A percentile compares a stretch with the other conserved stretches of the same genome.
Conservation (phyloP, 2,797 vertebrate genomes). For the Rhinella marina region DNA sequence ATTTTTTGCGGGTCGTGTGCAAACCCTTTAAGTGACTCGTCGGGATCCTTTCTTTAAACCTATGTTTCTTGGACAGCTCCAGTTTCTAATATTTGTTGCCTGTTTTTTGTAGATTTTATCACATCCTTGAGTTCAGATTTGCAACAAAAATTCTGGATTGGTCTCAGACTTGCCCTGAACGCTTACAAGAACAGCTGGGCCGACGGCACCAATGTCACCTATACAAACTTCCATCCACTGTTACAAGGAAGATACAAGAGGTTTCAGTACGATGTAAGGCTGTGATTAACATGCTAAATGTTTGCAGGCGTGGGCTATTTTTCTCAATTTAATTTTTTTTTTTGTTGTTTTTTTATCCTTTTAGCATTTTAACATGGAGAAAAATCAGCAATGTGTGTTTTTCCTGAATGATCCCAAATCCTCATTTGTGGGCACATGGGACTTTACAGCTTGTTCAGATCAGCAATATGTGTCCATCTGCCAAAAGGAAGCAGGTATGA, state of each 20-base stretch:
- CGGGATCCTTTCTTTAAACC: too few species aligned
- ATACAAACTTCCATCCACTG: slow-evolving; percentile 87
- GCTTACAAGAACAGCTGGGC: slow-evolving; percentile 75
- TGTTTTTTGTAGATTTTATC: slow-evolving; percentile 85
- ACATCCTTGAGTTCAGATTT: slow-evolving; percentile 79
- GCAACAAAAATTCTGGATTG: slow-evolving; percentile 84
- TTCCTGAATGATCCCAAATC: slow-evolving; percentile 83
- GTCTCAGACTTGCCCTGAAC: slow-evolving; percentile 77
- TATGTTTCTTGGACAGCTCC: neutral
- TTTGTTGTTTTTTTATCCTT: too few species aligned
- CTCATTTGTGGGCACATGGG: slow-evolving; percentile 88
- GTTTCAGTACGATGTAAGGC: slow-evolving; percentile 80
- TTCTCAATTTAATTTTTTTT: neutral
- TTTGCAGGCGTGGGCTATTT: neutral
- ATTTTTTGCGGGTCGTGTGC: too few species aligned
- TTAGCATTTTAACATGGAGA: slow-evolving; percentile 77
- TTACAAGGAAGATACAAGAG: slow-evolving; percentile 78
- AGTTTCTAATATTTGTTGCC: neutral
- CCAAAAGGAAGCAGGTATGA: slow-evolving; percentile 84
- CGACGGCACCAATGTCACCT: slow-evolving; percentile 78
- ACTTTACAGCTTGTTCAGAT: slow-evolving; percentile 83
- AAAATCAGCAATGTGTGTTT: slow-evolving; percentile 80
- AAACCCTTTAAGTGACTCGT: too few species aligned
- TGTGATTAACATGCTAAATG: neutral
- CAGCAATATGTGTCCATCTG: slow-evolving; percentile 79